Conservation (phyloP, 2,113 vertebrate species). For the Ploceus nigricollis region DNA sequence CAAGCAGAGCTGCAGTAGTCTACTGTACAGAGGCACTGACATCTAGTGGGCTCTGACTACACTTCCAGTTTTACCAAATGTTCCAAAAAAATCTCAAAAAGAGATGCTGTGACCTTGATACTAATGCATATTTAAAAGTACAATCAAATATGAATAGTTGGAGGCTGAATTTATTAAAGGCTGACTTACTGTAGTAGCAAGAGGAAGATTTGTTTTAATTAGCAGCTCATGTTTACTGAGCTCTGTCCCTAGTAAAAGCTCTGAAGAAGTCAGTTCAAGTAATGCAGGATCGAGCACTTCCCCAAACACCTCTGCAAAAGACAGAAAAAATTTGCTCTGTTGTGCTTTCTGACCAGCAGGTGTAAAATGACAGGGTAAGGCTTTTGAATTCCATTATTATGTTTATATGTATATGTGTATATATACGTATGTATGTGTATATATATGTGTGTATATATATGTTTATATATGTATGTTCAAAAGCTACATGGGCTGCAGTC, state of each 20-base stretch:
- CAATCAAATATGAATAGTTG: background rate
- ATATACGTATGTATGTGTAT: background rate
- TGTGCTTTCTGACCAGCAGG: background rate
- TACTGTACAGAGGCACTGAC: background rate
- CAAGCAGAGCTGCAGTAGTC: background rate
- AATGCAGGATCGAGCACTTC: background rate
- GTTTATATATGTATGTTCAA: background rate
- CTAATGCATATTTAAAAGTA: background rate
- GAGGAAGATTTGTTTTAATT: background rate
- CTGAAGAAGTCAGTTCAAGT: background rate
- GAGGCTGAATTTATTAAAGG: background rate
- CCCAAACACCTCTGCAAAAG: background rate
- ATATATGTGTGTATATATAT: too few relatives aligned
- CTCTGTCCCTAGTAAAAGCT: background rate
- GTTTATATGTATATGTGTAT: background rate
- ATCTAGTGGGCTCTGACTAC: constrained; percentile 23
- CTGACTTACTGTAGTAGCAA: background rate
- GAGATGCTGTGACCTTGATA: background rate
- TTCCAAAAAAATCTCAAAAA: too few relatives aligned
- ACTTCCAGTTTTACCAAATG: background rate
- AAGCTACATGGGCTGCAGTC: background rate
- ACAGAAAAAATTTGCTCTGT: background rate
- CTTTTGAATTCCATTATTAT: background rate
- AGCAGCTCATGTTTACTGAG: background rate
- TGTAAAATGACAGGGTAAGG: background rate